Conservation (phyloP, 2,888 invertebrate genomes). For the Notodonta dromedarius region DNA sequence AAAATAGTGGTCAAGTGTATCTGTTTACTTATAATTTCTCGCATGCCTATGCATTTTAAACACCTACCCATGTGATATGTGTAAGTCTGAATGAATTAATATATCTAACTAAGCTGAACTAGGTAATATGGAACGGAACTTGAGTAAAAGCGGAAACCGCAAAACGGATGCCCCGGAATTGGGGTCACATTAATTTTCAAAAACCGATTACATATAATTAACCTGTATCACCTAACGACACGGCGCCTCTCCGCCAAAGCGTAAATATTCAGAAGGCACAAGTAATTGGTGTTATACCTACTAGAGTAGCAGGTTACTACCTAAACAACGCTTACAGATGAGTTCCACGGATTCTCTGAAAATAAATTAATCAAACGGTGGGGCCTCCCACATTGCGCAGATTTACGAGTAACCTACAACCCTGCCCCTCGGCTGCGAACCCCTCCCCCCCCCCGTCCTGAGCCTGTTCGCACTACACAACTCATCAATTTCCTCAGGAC, state of each 20-base stretch:
- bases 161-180: constrained; percentile 18
- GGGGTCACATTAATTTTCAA: constrained; percentile 26
- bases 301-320: constrained; percentile 43
- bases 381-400: constrained; percentile 64
- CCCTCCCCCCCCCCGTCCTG: constrained; percentile 23
- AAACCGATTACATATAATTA: constrained; percentile 29
- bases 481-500: constrained; percentile 79
- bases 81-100: no score
- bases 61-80: no score
- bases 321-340: constrained; percentile 61
- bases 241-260: constrained; percentile 33
- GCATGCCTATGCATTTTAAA: no score
- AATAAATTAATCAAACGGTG: constrained; percentile 74
- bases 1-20: no score
- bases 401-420: constrained; percentile 66
- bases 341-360: constrained; percentile 63
- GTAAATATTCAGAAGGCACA: constrained; percentile 43
- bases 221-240: constrained; percentile 12
- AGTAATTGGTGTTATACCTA: constrained; percentile 43
- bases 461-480: constrained; percentile 58
- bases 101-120: not conserved
- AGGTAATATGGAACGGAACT: constrained; percentile 22
- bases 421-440: constrained; percentile 13
- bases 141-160: constrained; percentile 23
- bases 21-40: no score